These are phyloP conservation scores for Lomographa bimaculata DNA, from an alignment of 2,888 invertebrate genomes.

Conservation along the genomic window DNA sequence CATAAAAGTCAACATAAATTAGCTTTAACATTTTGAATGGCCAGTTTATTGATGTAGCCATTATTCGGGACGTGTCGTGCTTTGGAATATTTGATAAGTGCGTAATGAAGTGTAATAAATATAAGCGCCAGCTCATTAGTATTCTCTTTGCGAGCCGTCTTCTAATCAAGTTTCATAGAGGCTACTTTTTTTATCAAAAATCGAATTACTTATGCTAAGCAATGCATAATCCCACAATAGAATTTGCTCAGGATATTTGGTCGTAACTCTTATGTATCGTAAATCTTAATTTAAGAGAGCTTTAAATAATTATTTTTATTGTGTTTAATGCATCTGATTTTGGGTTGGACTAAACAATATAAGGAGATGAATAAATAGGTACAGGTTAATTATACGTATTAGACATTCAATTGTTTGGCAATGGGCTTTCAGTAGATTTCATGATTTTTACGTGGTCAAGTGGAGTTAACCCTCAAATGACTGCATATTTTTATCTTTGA, in stretches of 20 bases:
- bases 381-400: too few relatives aligned
- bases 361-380: too few relatives aligned
- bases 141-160: slow-evolving; percentile 34
- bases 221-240: slow-evolving; percentile 31
- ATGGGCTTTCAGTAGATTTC: too few relatives aligned
- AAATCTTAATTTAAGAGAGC: slow-evolving; percentile 17
- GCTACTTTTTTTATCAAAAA: slow-evolving; percentile 39
- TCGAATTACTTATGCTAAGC: slow-evolving; percentile 41
- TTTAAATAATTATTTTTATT: slow-evolving; percentile 22
- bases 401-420: too few relatives aligned
- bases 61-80: slow-evolving; percentile 34
- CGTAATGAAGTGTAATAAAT: slow-evolving; percentile 38
- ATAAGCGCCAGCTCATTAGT: slow-evolving; percentile 33
- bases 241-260: slow-evolving; percentile 25
- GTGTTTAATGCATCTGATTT: slow-evolving; percentile 5
- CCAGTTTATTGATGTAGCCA: slow-evolving; percentile 31
- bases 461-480: slow-evolving; percentile 9
- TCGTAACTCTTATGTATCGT: slow-evolving; percentile 25
- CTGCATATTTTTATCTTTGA: too few relatives aligned
- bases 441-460: too few relatives aligned
- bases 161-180: slow-evolving; percentile 36
- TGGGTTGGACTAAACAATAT: slow-evolving; percentile 1
- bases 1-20: slow-evolving; percentile 30
- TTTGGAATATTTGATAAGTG: slow-evolving; percentile 35
- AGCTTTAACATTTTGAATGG: slow-evolving; percentile 30